Evolutionary conservation across 2,888 invertebrate species (phyloP), one percentile per base, ranked within the genome.

Genomic region (Zygothrica quintamaculata): DNA sequence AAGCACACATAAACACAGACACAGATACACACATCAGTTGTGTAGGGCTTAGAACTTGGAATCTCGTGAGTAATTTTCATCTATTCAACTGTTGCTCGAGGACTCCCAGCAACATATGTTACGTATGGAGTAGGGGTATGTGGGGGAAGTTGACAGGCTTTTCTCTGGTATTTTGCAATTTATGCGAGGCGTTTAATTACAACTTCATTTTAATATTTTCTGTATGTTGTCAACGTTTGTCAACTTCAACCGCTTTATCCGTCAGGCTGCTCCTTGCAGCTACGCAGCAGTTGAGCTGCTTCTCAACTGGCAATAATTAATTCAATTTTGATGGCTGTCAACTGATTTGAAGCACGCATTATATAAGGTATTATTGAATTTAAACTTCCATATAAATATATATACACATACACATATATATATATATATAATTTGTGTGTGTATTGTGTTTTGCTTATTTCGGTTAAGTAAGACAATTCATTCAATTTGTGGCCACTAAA

Each of bases 401-500:
- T 36, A 44, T 34, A 34, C 51, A 42, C 46, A 39, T 44, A 26
- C 40, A 3, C 42, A 15, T 39, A 0, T 36, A 3, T 6, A 4
- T n/a, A 9, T 18, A 9, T 55, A 46, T 57, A 53, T 61, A 58
- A 60, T 61, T 15, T 16, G 16, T 39, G 9, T 13, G 37, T 64
- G 53, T 51, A 58, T 48, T 40, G 69, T 67, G 62, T 81, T 78
- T 82, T 74, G 74, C 72, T 82, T 85, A 66, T 85, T 79, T 74
- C 80, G 74, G 72, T 80, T 85, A 82, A 82, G 84, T 82, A 85
- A 82, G 84, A 82, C 86, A 82, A 82, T 82, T 85, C 84, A 82
- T 82, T 85, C 84, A 82, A 82, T 82, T 82, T 82, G 81, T 82
- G 81, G 86, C 86, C 81, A 85, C 81, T 82, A 82, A 82, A 82